Conservation (phyloP, 2,888 invertebrate species). For the Chymomyza caudatula region DNA sequence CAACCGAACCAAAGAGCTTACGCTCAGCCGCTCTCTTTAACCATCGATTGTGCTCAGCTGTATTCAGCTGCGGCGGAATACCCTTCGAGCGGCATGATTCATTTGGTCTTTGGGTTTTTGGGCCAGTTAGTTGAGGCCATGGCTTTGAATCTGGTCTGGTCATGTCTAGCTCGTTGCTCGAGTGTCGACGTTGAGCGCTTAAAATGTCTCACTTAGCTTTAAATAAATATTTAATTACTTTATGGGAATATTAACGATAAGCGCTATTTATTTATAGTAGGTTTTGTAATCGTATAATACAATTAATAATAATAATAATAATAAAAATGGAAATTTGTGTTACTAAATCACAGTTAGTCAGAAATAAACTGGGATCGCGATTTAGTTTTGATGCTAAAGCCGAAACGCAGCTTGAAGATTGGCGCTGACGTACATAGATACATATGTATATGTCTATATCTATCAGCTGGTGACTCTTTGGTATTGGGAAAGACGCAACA, state of each 20-base stretch:
- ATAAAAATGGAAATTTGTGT: too few relatives aligned
- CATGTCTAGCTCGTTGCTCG: background rate
- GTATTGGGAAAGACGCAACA: background rate
- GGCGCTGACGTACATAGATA: background rate
- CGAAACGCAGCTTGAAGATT: background rate
- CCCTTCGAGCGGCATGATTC: conserved; percentile 23
- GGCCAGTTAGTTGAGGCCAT: conserved; percentile 17
- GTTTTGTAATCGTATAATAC: background rate
- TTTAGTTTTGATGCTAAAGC: background rate
- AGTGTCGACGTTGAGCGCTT: background rate
- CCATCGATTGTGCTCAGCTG: background rate
- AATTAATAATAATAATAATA: too few relatives aligned
- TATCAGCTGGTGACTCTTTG: background rate
- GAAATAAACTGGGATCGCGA: background rate
- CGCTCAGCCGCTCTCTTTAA: background rate
- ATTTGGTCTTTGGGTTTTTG: conserved; percentile 25
- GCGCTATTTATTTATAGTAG: background rate
- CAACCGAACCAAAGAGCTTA: too few relatives aligned
- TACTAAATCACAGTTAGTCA: background rate
- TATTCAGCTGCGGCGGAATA: background rate
- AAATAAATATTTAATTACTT: background rate
- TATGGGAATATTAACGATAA: background rate
- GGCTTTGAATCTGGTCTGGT: background rate
- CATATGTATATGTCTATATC: too few relatives aligned
- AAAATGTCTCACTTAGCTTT: background rate